Evolutionary conservation across 2,797 vertebrate genomes (phyloP), one percentile per base, ranked within the genome.

Genomic region (Mallotus villosus): DNA sequence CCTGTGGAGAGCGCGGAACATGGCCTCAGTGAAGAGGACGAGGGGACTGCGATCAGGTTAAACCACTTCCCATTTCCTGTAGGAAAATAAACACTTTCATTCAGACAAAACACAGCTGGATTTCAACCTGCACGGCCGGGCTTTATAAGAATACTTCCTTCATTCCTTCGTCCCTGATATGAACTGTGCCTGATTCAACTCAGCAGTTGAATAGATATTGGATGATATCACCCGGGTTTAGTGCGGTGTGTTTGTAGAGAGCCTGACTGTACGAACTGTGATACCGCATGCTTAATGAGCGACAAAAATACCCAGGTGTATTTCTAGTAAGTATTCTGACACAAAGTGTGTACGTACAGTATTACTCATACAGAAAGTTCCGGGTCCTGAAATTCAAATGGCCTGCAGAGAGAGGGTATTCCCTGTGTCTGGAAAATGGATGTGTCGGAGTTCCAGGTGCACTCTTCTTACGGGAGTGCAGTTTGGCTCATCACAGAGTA

Each of bases 101-200:
- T 83, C 75, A 85, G 89, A 92, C 88, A 87, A 84, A 68, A 85
- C 85, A 76, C 91, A 94, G 93, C 91, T 92, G 93, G 89, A 81
- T 59, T 49, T 77, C 76, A 90, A 68, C 37, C 63, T 67, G 37
- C 57, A 82, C 78, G 82, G 74, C 34, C 14, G 61, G 84, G 88
- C 87, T 91, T 85, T 32, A 85, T 76, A 32, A 81, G 82, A 83
- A 90, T 87, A 90, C 87, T 78, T 63, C 51, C 81, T 73, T 78
- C 79, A 66, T 75, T 86, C 55, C 83, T 37, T 6, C 16, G 17
- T 70, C 19, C 37, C 21, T 34, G 32, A 71, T 21, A 68, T 12
- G 2, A 41, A 41, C 37, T 16, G 17, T 17, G 17, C 24, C 19
- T 34, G 24, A 58, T 69, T 41, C 14, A 27, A 60, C 68, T 34